Evolutionary conservation across 2,113 vertebrate species (phyloP), one percentile per base, ranked within the genome.

Genomic region (Isichthys henryi): DNA sequence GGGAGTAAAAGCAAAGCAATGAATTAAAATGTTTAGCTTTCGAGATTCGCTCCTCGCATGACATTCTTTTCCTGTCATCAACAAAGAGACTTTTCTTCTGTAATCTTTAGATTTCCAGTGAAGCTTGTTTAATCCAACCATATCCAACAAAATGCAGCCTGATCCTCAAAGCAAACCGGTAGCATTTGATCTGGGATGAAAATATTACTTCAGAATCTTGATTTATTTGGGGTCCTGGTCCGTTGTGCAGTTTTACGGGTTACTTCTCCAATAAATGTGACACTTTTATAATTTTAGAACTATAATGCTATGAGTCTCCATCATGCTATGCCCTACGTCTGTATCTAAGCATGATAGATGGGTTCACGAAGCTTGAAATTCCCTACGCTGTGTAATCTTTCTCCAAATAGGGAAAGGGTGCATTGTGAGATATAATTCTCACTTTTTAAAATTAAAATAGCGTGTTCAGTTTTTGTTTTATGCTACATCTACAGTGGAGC

Each of bases 321-420:
- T 86, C 82, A 56, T 45, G 56, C 11, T 48, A 23, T 46, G 17
- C 58, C 27, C 23, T 50, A 49, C 85, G 70, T 89, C 66, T 53
- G 27, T 88, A 39, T 74, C 87, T 52, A 46, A 90, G 89, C 91
- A 53, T 58, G 82, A 31, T 89, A 48, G 31, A 77, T 85, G 88
- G 43, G 23, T 90, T 90, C 90, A 74, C 89, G 83, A 89, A 52
- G 58, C 23, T 58, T 90, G 87, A 88, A 74, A 88, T 70, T 89
- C 62, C 43, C 50, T 84, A 43, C 50, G 39, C 66, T 86, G 86
- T 70, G 77, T 86, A 21, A 50, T 53, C 62, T 31, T 70, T 89
- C 82, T 85, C 23, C 35, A 35, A 87, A 87, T 48, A 56, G 17
- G 35, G 50, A n/a, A 39, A 35, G 2, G n/a, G 3, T 56, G 31